Conservation (phyloP, 64 coral and sea anemone genomes). For the Montipora foliosa region DNA sequence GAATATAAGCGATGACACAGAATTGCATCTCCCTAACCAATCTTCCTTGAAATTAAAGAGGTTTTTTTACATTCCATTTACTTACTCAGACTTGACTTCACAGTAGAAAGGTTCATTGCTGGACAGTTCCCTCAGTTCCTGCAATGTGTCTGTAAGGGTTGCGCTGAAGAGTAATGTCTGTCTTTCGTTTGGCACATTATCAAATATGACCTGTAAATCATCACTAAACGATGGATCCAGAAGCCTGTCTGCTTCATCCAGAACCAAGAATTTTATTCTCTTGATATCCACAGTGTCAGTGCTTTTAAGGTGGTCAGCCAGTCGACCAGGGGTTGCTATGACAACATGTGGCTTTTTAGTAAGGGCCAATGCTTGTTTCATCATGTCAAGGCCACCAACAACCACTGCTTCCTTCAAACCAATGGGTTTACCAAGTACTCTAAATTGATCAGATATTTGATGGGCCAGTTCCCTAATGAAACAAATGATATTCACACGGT, state of each 20-base stretch:
- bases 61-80: not conserved
- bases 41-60: too few relatives aligned
- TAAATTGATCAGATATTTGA: slow-evolving; percentile 96
- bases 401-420: slow-evolving; percentile 82
- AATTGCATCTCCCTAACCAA: too few relatives aligned
- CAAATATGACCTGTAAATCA: slow-evolving; percentile 88
- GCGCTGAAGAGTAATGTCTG: slow-evolving; percentile 98
- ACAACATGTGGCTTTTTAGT: slow-evolving; percentile 95
- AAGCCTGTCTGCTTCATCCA: slow-evolving; percentile 96
- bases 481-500: too few relatives aligned
- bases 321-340: slow-evolving; percentile 97
- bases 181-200: slow-evolving; percentile 75
- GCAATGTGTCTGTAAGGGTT: slow-evolving; percentile 88
- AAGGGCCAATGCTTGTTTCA: slow-evolving; percentile 90
- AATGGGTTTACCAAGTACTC: slow-evolving; percentile 91
- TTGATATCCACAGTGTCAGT: slow-evolving; percentile 89
- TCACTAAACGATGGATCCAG: slow-evolving; percentile 86
- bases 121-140: slow-evolving; percentile 81
- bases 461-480: slow-evolving; percentile 84
- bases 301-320: slow-evolving; percentile 95
- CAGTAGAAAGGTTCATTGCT: slow-evolving; percentile 86
- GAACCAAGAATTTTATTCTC: slow-evolving; percentile 92
- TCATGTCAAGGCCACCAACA: slow-evolving; percentile 95
- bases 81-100: slow-evolving; percentile 91
- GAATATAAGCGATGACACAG: too few relatives aligned